phyloP scores from a whole-genome alignment of 2,797 vertebrate genomes.

The Liasis olivaceus region DNA sequence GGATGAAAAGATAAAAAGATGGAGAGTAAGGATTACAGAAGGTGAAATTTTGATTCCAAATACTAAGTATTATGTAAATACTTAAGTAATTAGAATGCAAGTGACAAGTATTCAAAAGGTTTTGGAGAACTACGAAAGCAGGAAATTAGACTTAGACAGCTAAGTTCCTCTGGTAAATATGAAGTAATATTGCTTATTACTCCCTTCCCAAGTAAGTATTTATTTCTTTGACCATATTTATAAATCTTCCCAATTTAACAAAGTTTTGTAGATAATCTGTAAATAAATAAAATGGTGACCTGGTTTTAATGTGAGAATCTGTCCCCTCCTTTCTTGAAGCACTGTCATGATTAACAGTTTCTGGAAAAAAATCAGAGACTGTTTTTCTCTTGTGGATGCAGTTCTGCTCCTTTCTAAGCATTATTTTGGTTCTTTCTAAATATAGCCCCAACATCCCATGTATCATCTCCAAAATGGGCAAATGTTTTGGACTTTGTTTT shows the following conservation, averaged over 20 bases:
- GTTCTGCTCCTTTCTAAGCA: not conserved
- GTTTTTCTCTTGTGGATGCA: not conserved
- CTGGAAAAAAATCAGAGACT: not conserved
- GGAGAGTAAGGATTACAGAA: not conserved
- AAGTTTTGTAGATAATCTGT: not conserved
- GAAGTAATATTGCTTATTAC: not conserved
- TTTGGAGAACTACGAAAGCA: not conserved
- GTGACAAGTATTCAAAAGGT: not conserved
- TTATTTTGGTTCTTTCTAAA: not conserved
- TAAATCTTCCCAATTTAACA: not conserved
- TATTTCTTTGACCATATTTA: not conserved
- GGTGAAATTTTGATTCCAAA: not conserved
- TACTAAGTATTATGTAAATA: not conserved
- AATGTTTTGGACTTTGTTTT: not conserved
- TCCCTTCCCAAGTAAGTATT: not conserved
- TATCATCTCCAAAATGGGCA: not conserved
- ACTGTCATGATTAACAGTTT: not conserved
- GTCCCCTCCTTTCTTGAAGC: not conserved
- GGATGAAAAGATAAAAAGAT: not conserved
- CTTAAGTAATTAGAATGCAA: not conserved
- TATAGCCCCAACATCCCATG: not conserved
- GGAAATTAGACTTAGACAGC: not conserved
- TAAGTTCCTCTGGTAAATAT: not conserved
- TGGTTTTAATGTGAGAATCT: not conserved
- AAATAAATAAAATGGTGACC: not conserved